Percentiles rank a stretch among this genome's conserved stretches.
Conservation (phyloP, 2,113 vertebrate species). For the Pteruthius melanotis region DNA sequence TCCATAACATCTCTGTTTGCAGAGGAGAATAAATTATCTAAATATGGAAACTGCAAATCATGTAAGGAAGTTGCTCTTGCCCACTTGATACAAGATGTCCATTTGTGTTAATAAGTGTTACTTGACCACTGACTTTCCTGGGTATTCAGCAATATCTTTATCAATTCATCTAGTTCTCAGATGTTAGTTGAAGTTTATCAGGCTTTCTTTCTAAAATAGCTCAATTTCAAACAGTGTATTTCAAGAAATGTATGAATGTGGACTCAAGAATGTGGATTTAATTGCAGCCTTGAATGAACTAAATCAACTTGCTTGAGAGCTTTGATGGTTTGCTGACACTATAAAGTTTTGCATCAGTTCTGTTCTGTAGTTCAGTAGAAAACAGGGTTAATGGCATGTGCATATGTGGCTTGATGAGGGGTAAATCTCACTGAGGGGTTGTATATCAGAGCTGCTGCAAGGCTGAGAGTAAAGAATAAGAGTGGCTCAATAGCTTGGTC, state of each 20-base stretch:
- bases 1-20: not conserved
- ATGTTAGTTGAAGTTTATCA: not conserved
- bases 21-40: not conserved
- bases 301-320: not conserved
- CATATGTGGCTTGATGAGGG: not conserved
- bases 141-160: not conserved
- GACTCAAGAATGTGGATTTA: not conserved
- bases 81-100: not conserved
- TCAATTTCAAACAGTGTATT: not conserved
- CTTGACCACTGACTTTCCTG: not conserved
- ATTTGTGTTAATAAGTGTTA: not conserved
- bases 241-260: not conserved
- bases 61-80: not conserved
- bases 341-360: not conserved
- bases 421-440: not conserved
- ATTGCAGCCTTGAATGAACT: not conserved
- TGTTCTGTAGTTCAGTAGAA: not conserved
- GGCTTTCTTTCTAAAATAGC: not conserved
- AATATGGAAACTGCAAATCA: not conserved
- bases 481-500: not conserved
- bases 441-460: not conserved
- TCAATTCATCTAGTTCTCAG: not conserved
- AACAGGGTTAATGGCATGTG: not conserved
- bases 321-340: not conserved
- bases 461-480: not conserved